Base-by-base conservation (phyloP, 1,140 invertebrate genomes). In the Laupala kohalensis region DNA sequence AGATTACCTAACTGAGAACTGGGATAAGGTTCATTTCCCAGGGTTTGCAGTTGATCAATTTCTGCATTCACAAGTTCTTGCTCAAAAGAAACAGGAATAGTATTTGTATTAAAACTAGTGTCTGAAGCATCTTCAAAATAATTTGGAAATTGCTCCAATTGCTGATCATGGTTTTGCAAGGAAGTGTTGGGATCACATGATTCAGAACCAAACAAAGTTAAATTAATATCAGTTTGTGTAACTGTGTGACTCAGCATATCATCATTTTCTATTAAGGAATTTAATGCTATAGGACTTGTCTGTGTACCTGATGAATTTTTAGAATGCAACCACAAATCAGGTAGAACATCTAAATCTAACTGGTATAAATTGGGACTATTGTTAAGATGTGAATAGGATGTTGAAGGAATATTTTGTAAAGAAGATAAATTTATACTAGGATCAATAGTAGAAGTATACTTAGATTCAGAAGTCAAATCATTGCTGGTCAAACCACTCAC, bases 241-340 rank as follows among this genome's bases (percentile, higher is more conserved):
- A 78, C 75, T 25, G 75, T 78, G 71, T 81, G 78, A 64, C 78
- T 78, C 13, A 80, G 66, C 28, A 68, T 72, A 62, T 73, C 70
- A 19, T 71, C 71, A 25, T 71, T 26, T 6, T 67, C 72, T 23
- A 67, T 27, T n/a, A 67, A 27, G 27, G 24, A 64, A 26, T 30
- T 63, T 65, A 68, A 24, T 63, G 71, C 26, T 28, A 76, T 77
- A 12, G 78, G 78, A 77, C 78, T 79, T 24, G 82, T 83, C 77
- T 83, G 82, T 6, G 81, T 83, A n/a, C 78, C 77, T n/a, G 77
- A 79, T 1, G 78, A 79, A 71, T 76, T 67, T 24, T 74, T 82
- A 66, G 81, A 79, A 23, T 81, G 78, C 63, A 80, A 80, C 81
- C 81, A 83, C 30, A 80, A 78, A 73, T 83, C 80, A 73, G 80